Base-by-base conservation (phyloP, 2,113 vertebrate genomes). In the Petromus typicus region DNA sequence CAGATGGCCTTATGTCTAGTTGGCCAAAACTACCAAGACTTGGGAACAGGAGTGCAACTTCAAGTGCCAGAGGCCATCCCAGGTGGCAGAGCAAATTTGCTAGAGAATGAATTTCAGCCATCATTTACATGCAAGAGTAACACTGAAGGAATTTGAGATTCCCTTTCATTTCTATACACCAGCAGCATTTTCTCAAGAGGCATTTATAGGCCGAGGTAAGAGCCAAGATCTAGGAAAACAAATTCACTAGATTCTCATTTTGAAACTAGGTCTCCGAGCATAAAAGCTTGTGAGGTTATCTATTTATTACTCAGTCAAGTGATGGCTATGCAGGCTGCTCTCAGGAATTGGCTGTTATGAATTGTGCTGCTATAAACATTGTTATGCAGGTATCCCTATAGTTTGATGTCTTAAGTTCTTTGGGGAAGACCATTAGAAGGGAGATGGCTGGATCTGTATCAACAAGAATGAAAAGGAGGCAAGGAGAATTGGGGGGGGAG, bases 1-100 rank as follows among this genome's bases (percentile, higher is more conserved):
- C 97, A 98, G 98, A 98, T 98, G 98, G 97, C 92, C 96, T 98
- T 98, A 97, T 92, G 95, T 94, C 86, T 97, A 96, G 93, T 97
- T 97, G 96, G 93, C 97, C 97, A 97, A 98, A 98, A 98, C 94
- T 96, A 97, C 95, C 90, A 96, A 97, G 97, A 97, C 97, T 97
- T 98, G 93, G 97, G 98, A 98, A 97, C 61, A 97, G 96, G 69
- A 98, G 87, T 64, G 51, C 93, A 98, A 97, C 76, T 98, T 96
- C 85, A 97, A 97, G 98, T 90, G 97, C 97, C 95, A 93, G 95
- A 98, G 97, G 88, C 92, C 95, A 97, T 97, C 96, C 96, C 98
- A 98, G 97, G 98, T 98, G 98, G 98, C 97, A 93, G 67, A 23
- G 30, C 54, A 94, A 92, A 96, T 63, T 93, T 97, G 97, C 91